Evolutionary conservation across 92 coral and sea anemone species (phyloP).

Genomic region (Paragorgia papillata): DNA sequence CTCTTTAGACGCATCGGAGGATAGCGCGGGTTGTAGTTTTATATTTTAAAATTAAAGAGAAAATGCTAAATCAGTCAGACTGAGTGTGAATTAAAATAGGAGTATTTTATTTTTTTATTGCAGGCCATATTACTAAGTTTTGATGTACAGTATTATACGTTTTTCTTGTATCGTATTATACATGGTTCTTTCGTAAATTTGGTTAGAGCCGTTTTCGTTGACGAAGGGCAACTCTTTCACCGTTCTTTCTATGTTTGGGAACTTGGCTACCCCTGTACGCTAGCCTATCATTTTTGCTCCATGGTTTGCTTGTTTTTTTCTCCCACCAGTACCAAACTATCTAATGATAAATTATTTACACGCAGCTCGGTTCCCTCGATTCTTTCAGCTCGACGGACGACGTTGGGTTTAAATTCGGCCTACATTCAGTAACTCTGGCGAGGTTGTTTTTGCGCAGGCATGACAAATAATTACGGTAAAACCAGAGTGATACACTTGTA

Average conservation of each 20-base stretch:
- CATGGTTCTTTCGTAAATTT: too few relatives aligned
- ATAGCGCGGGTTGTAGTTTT: too few relatives aligned
- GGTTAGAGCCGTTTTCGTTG: constrained; percentile 5
- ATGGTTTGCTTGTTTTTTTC: constrained; percentile 54
- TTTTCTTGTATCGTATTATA: too few relatives aligned
- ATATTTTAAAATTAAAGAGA: too few relatives aligned
- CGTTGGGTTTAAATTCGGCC: constrained; percentile 53
- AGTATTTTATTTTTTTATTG: too few relatives aligned
- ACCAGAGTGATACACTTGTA: neutral
- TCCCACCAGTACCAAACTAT: constrained; percentile 54
- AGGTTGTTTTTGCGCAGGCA: constrained; percentile 36
- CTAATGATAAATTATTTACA: constrained; percentile 54
- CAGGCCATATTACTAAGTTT: too few relatives aligned
- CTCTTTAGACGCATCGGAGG: too few relatives aligned
- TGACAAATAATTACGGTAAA: constrained; percentile 1
- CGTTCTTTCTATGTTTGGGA: constrained; percentile 52
- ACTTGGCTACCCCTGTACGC: constrained; percentile 49
- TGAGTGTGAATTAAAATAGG: too few relatives aligned
- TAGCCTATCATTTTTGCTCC: constrained; percentile 47
- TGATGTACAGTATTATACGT: too few relatives aligned
- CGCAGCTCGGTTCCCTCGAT: constrained; percentile 59
- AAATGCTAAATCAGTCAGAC: too few relatives aligned
- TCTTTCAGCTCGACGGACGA: constrained; percentile 48
- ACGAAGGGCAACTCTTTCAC: constrained; percentile 52
- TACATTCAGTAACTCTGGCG: constrained; percentile 52